Percentiles rank a stretch among this genome's conserved stretches.
These are phyloP conservation scores for Nasonia longicornis DNA, from an alignment of 1,140 invertebrate genomes.

Conservation along the genomic window DNA sequence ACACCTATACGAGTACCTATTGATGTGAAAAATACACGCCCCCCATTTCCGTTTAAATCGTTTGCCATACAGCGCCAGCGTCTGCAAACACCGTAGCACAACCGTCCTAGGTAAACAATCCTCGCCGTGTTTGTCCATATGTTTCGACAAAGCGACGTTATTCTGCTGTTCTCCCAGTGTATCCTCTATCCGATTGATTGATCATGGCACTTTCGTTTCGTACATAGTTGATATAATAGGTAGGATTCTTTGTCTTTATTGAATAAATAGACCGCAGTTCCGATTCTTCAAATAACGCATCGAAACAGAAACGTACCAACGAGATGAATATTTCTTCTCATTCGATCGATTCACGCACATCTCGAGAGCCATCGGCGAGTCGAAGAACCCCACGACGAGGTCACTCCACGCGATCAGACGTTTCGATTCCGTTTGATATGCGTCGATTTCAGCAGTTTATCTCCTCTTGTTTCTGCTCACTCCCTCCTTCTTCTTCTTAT, in stretches of 20 bases:
- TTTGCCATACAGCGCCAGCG: neutral
- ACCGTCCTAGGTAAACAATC: conserved; percentile 1
- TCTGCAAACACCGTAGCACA: neutral
- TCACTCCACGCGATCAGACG: neutral
- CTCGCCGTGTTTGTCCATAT: conserved; percentile 21
- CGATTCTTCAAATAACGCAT: too few relatives aligned
- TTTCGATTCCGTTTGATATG: conserved; percentile 7
- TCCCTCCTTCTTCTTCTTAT: neutral
- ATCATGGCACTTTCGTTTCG: neutral
- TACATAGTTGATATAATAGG: neutral
- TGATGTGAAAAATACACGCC: too few relatives aligned
- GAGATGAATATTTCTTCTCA: neutral
- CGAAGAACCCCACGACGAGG: neutral
- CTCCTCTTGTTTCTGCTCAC: neutral
- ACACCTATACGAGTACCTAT: neutral
- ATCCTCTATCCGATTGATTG: neutral
- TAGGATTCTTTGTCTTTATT: too few relatives aligned
- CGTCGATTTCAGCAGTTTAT: conserved; percentile 6
- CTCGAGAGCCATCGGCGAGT: neutral
- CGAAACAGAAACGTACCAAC: neutral
- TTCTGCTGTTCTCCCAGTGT: neutral
- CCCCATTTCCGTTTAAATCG: neutral
- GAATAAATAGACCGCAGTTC: too few relatives aligned
- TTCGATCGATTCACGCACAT: neutral
- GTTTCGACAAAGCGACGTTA: conserved; percentile 4